A percentile compares a stretch with the other conserved stretches of the same genome.
These are phyloP conservation scores for Anoplius nigerrimus DNA, from an alignment of 2,888 invertebrate genomes.

Conservation along the genomic window DNA sequence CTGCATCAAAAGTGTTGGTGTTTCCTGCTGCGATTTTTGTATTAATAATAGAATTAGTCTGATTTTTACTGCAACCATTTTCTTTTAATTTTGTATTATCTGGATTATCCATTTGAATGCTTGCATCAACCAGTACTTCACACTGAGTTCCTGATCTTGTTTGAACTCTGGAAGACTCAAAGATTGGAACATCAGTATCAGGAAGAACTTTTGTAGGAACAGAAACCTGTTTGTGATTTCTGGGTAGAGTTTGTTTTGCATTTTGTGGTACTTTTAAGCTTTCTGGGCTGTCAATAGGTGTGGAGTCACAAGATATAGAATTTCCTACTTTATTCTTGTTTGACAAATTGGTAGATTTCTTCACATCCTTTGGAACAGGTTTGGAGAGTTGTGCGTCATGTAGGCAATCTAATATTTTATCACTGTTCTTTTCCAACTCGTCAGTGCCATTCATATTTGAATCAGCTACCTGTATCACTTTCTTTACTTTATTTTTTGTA, in stretches of 20 bases:
- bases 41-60: constrained; percentile 65
- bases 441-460: constrained; percentile 34
- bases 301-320: constrained; percentile 23
- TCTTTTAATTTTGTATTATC: constrained; percentile 36
- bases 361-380: constrained; percentile 39
- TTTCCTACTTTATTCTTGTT: constrained; percentile 45
- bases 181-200: constrained; percentile 66
- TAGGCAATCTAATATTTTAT: constrained; percentile 41
- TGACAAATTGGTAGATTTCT: constrained; percentile 38
- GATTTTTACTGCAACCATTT: constrained; percentile 71
- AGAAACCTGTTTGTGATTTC: constrained; percentile 56
- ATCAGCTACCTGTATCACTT: constrained; percentile 29
- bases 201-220: constrained; percentile 70
- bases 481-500: constrained; percentile 50
- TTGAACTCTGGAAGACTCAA: constrained; percentile 73
- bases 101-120: constrained; percentile 34
- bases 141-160: constrained; percentile 68
- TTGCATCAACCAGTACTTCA: constrained; percentile 42
- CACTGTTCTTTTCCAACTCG: constrained; percentile 36
- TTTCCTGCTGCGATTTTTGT: constrained; percentile 68
- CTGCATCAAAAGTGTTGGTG: constrained; percentile 60
- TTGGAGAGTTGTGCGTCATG: constrained; percentile 54
- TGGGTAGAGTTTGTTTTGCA: constrained; percentile 43
- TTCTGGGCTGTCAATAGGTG: constrained; percentile 39
- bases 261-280: constrained; percentile 44